Conservation (phyloP, 2,888 invertebrate species). For the Heliconius ismenius region DNA sequence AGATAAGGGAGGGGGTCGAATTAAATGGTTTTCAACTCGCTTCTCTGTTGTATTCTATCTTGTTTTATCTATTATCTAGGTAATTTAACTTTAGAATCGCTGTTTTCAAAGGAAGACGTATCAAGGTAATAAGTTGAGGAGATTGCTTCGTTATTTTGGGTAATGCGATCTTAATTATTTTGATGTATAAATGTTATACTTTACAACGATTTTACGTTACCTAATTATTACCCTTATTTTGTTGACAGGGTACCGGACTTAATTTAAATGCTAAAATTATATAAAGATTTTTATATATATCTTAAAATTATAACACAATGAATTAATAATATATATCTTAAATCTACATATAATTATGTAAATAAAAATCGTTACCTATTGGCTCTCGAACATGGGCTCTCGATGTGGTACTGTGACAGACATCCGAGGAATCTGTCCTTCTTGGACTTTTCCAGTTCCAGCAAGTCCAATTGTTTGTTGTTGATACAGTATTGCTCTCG, state of each 20-base stretch:
- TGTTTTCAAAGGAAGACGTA: slow-evolving; percentile 3
- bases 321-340: not conserved
- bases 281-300: too few relatives aligned
- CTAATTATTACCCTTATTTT: too few relatives aligned
- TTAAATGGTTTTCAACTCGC: slow-evolving; percentile 39
- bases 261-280: too few relatives aligned
- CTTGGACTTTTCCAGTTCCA: slow-evolving; percentile 85
- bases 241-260: too few relatives aligned
- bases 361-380: slow-evolving; percentile 65
- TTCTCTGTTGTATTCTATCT: slow-evolving; percentile 33
- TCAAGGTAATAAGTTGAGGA: not conserved
- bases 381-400: slow-evolving; percentile 86
- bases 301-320: too few relatives aligned
- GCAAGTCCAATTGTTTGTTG: slow-evolving; percentile 91
- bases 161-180: slow-evolving; percentile 3
- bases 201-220: too few relatives aligned
- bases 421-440: slow-evolving; percentile 91
- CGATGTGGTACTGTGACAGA: slow-evolving; percentile 86
- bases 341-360: not conserved
- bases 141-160: not conserved
- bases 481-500: slow-evolving; percentile 97
- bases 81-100: slow-evolving; percentile 24
- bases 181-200: not conserved
- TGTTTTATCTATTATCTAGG: slow-evolving; percentile 36
- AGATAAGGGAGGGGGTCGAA: slow-evolving; percentile 40